Percentiles rank a stretch among this genome's conserved stretches.
Conservation (phyloP, 2,888 invertebrate genomes). For the Drosophila acutilabella region DNA sequence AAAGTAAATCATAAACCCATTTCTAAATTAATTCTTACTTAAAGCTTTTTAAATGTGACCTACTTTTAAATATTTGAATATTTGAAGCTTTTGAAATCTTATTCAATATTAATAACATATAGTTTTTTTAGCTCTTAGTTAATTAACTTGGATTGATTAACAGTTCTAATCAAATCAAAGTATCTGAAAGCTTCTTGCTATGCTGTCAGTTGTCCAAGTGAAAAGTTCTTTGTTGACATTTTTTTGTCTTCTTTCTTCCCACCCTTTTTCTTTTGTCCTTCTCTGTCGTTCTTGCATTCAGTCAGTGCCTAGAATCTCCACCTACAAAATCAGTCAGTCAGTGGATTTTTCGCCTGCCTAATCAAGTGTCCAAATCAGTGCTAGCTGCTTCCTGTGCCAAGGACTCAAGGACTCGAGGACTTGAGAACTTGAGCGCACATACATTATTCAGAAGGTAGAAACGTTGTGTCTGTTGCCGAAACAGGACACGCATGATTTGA, state of each 20-base stretch:
- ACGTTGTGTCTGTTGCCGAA: slow-evolving; percentile 49
- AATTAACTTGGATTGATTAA: not conserved
- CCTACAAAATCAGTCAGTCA: not conserved
- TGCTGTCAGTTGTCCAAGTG: slow-evolving; percentile 18
- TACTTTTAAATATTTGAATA: too few relatives aligned
- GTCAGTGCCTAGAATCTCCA: not conserved
- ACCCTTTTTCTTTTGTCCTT: not conserved
- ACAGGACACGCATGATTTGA: slow-evolving; percentile 68
- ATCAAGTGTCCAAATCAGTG: slow-evolving; percentile 72
- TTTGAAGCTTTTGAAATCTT: too few relatives aligned
- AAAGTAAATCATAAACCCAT: too few relatives aligned
- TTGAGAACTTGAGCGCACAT: slow-evolving; percentile 40
- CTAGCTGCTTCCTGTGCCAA: slow-evolving; percentile 28
- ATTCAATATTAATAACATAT: too few relatives aligned
- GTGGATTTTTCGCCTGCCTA: slow-evolving; percentile 47
- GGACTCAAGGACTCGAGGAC: slow-evolving; percentile 26
- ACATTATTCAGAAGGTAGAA: slow-evolving; percentile 61
- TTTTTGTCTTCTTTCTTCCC: not conserved
- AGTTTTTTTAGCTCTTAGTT: too few relatives aligned
- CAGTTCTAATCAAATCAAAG: not conserved
- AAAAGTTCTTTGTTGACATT: slow-evolving; percentile 19
- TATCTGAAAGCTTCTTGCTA: not conserved
- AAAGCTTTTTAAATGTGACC: too few relatives aligned
- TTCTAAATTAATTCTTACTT: too few relatives aligned
- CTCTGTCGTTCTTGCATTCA: not conserved